Evolutionary conservation across 2,888 invertebrate genomes (phyloP).

Genomic region (Anagyrus pseudococci): DNA sequence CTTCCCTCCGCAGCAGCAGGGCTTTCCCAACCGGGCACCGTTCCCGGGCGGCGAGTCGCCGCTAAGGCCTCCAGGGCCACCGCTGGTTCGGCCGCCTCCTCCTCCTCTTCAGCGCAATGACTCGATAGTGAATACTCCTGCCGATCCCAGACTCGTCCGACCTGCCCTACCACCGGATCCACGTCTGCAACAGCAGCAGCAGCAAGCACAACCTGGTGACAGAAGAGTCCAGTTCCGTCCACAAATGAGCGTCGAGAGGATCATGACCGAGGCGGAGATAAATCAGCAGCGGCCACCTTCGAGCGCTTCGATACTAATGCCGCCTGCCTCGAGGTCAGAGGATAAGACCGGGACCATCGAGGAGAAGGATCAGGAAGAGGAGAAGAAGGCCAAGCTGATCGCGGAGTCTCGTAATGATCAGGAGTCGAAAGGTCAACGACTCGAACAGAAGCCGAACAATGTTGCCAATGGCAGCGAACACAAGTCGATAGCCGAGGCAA

Average conservation of each 20-base stretch:
- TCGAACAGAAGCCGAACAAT: conserved; percentile 1
- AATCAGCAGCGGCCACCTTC: conserved; percentile 31
- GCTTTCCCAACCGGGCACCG: not conserved
- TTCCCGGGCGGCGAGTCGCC: no score
- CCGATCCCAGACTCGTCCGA: conserved; percentile 29
- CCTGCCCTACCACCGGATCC: conserved; percentile 15
- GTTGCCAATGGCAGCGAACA: not conserved
- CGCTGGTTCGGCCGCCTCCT: no score
- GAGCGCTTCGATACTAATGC: no score
- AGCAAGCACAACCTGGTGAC: conserved; percentile 43
- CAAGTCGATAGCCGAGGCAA: not conserved
- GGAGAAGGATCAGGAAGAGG: conserved; percentile 46
- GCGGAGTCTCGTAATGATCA: no score
- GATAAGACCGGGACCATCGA: not conserved
- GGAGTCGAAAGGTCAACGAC: conserved; percentile 43
- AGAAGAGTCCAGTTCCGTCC: conserved; percentile 38
- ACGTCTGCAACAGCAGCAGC: conserved; percentile 39
- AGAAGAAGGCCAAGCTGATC: conserved; percentile 51
- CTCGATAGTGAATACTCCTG: conserved; percentile 40
- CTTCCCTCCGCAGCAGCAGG: conserved; percentile 7
- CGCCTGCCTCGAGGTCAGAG: not conserved
- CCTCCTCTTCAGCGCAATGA: conserved; percentile 45
- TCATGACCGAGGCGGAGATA: conserved; percentile 48
- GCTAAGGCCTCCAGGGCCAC: no score
- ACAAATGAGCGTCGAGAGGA: conserved; percentile 43